Conservation (phyloP, 2,113 vertebrate species). For the Nycticryphes semicollaris region DNA sequence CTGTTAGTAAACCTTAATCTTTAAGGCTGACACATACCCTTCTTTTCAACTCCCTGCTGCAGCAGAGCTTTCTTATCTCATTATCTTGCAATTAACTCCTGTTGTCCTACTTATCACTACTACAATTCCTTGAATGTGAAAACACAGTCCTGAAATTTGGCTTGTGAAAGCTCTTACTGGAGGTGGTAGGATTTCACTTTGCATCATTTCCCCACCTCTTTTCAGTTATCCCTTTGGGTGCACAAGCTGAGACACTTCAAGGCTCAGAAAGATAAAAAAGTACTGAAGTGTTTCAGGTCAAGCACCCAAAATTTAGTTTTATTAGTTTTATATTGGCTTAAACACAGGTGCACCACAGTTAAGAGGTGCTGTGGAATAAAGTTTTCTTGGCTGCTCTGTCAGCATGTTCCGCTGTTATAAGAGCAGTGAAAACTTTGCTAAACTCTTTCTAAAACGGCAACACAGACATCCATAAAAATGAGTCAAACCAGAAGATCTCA, state of each 20-base stretch:
- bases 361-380: not conserved
- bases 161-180: not conserved
- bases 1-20: not conserved
- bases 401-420: not conserved
- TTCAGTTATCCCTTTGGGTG: not conserved
- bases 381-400: not conserved
- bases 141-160: not conserved
- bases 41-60: not conserved
- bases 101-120: not conserved
- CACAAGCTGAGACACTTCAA: not conserved
- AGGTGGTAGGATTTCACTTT: not conserved
- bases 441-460: not conserved
- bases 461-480: not conserved
- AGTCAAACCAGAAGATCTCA: not conserved
- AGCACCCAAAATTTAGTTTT: not conserved
- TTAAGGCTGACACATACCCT: not conserved
- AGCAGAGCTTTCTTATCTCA: not conserved
- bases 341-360: not conserved
- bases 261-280: not conserved
- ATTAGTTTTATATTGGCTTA: not conserved
- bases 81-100: not conserved
- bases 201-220: not conserved
- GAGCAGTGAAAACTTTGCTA: not conserved
- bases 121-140: not conserved
- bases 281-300: not conserved